A percentile compares a stretch with the other conserved stretches of the same genome.
These are phyloP conservation scores for Nycticryphes semicollaris DNA, from an alignment of 2,113 vertebrate species.

Conservation along the genomic window DNA sequence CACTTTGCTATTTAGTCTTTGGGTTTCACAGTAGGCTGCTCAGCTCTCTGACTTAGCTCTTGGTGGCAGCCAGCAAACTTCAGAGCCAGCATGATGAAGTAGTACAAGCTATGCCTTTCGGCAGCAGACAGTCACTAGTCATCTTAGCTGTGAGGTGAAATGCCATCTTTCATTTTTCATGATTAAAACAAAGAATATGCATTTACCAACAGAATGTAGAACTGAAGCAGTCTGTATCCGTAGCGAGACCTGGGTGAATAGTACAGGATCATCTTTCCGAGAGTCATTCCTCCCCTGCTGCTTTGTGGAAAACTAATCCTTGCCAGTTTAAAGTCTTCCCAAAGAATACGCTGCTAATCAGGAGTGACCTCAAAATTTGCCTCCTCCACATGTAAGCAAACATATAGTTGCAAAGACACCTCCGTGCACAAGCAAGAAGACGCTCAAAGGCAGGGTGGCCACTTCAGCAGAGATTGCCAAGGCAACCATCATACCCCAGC, in stretches of 20 bases:
- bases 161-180: neutral
- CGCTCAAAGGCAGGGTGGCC: neutral
- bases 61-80: neutral
- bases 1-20: neutral
- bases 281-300: neutral
- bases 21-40: neutral
- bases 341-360: accelerated
- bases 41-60: neutral
- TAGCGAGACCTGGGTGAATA: neutral
- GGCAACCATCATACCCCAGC: neutral
- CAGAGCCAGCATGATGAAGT: neutral
- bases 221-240: neutral
- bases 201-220: neutral
- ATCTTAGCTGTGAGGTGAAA: neutral
- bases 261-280: neutral
- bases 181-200: neutral
- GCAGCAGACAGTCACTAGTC: neutral
- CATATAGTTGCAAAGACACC: neutral
- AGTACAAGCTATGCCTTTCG: neutral
- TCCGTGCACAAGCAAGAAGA: neutral
- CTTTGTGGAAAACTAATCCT: neutral
- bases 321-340: neutral
- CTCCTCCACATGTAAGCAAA: neutral
- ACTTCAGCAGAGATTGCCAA: neutral
- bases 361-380: neutral